Conservation (phyloP, 2,113 vertebrate species). For the Pedetes capensis region DNA sequence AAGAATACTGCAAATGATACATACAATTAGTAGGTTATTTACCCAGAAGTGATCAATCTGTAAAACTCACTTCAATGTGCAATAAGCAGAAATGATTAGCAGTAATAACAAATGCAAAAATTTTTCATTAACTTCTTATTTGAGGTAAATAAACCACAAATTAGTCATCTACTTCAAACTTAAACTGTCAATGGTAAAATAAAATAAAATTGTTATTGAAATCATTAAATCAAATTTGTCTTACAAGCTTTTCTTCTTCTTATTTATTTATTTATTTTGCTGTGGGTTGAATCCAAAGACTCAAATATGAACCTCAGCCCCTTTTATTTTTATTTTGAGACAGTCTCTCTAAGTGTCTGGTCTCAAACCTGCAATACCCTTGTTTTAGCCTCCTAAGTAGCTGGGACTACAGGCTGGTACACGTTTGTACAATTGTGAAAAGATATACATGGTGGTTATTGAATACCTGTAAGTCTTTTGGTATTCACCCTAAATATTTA, state of each 20-base stretch:
- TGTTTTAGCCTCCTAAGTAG: no score
- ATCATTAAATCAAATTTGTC: constrained; percentile 63
- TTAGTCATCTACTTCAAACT: constrained; percentile 58
- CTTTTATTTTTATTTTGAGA: no score
- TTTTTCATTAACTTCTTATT: constrained; percentile 47
- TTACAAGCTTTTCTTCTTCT: no score
- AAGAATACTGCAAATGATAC: background rate
- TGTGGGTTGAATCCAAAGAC: no score
- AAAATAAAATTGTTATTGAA: constrained; percentile 47
- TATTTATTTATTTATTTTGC: no score
- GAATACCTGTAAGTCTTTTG: constrained; percentile 8
- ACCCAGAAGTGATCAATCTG: background rate
- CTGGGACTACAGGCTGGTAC: no score
- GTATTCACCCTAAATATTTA: constrained; percentile 64
- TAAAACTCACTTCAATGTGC: background rate
- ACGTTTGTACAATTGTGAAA: constrained; percentile 28
- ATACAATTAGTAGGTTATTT: background rate
- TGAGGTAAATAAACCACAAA: background rate
- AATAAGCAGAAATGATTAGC: constrained; percentile 41
- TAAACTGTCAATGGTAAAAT: background rate
- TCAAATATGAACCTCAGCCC: no score
- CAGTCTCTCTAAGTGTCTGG: no score
- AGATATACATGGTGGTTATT: constrained; percentile 13
- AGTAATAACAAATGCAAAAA: background rate
- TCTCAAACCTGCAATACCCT: no score